Evolutionary conservation across 2,888 invertebrate genomes (phyloP), one percentile per base, ranked within the genome.

Genomic region (Scotopteryx bipunctaria): DNA sequence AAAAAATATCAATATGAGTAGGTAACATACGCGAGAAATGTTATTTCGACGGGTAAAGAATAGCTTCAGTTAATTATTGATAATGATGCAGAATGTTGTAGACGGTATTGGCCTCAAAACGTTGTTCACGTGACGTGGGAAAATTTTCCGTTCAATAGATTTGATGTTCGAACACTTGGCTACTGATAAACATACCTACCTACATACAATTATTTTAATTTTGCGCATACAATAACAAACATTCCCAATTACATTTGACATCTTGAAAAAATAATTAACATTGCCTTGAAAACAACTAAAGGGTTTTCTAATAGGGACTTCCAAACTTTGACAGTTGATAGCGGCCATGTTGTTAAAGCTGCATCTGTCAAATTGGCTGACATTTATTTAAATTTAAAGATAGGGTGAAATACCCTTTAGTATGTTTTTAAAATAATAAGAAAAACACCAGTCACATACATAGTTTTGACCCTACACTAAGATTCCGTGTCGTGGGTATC

Each of bases 91-190:
- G 55, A 57, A 57, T 48, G 47, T 38, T 51, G 48, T 42, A 49
- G 41, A 37, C 47, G 44, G 56, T 54, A 57, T 63, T 73, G 73
- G 62, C 71, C 67, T 73, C 68, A 71, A 67, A 65, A 69, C 64
- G 66, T 66, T 70, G 69, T 43, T 31, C 62, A 69, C 57, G 61
- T 65, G 67, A 59, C 57, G 43, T 36, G 53, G 53, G 49, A 33
- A 74, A 69, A 71, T 69, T 72, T 75, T 74, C 72, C 72, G 51
- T 59, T 48, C 32, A 40, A 52, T 37, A 46, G 35, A 44, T 45
- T 53, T 33, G 32, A 29, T 33, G 9, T 14, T 41, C 23, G 32
- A 38, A 37, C 16, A 47, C 33, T 47, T 53, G 47, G 43, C 37
- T 38, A 9, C 45, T 17, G 31, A 46, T 32, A 45, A 25, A 25